Evolutionary conservation across 2,797 vertebrate genomes (phyloP).

Genomic region (Chaenodraco wilsoni): DNA sequence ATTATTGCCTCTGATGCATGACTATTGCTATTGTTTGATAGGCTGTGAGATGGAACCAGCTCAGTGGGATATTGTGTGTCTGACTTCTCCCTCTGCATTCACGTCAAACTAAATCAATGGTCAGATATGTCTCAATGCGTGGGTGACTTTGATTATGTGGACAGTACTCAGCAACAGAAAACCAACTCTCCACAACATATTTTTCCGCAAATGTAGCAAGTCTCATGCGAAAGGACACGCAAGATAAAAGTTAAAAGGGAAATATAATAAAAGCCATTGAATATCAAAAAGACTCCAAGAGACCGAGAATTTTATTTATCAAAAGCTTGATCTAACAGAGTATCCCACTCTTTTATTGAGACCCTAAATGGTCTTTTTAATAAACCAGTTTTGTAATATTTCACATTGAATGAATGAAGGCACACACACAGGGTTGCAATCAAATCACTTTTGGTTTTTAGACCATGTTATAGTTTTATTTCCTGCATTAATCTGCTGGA

Average conservation of each 20-base stretch:
- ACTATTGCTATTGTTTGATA: constrained; percentile 76
- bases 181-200: background rate
- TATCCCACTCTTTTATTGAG: background rate
- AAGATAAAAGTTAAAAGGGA: background rate
- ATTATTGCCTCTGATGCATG: constrained; percentile 74
- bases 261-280: background rate
- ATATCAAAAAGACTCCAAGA: background rate
- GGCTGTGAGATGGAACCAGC: constrained; percentile 67
- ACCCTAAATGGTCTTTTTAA: no score
- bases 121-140: constrained; percentile 39
- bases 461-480: background rate
- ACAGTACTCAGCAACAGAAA: constrained; percentile 9
- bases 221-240: background rate
- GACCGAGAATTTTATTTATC: background rate
- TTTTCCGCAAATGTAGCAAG: background rate
- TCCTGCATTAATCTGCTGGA: background rate
- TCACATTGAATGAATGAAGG: background rate
- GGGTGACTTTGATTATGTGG: constrained; percentile 35
- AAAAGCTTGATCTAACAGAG: background rate
- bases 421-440: background rate
- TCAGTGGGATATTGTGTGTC: constrained; percentile 57
- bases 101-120: constrained; percentile 56
- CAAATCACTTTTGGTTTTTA: background rate
- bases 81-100: constrained; percentile 40
- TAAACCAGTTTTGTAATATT: background rate